Base-by-base conservation (phyloP, 2,797 vertebrate genomes). In the Neostethus bicornis region DNA sequence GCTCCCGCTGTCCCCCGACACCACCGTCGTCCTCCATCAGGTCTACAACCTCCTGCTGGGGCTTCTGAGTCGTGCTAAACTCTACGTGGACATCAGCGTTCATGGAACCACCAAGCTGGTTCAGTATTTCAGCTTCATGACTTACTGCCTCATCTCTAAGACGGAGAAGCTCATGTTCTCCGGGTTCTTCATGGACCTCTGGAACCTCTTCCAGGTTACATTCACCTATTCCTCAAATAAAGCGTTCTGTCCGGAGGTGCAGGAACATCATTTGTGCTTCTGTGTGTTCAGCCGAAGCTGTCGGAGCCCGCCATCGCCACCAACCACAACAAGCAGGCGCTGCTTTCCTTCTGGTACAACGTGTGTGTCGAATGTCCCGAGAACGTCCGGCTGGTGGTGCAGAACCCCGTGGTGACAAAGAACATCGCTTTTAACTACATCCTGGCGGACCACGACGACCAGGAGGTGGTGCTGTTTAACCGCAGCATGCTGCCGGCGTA, bases 351-450 rank as follows among this genome's bases (percentile, higher is more conserved):
- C 90, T 99, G 97, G 97, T 97, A 99, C 79, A 98, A 97, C 20
- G 96, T 97, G 69, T 98, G 97, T 16, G 94, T 96, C 50, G 96
- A 98, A 71, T 98, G 97, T 69, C 93, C 95, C 0, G 97, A 99
- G 91, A 99, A 98, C 50, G 95, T 98, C n/a, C 93, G 97, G 51
- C 94, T 98, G 84, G 96, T 98, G 85, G 95, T 98, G 72, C 97
- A 98, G 90, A 99, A 98, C 87, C 95, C 96, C 0, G 93, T 96
- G 79, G 97, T 99, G 83, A 98, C 97, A 32, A 98, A 98, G 89
- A 99, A 99, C 94, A 98, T 99, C 80, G 97, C 97, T 88, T 99
- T 99, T 89, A 99, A 98, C 92, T 99, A 99, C 93, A 98, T 99
- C 90, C 92, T 99, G 52, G 97, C 97, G 0, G 97, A 99, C 90